Percentiles rank a stretch among this genome's conserved stretches.
Conservation (phyloP, 2,113 vertebrate species). For the Plectropomus leopardus region DNA sequence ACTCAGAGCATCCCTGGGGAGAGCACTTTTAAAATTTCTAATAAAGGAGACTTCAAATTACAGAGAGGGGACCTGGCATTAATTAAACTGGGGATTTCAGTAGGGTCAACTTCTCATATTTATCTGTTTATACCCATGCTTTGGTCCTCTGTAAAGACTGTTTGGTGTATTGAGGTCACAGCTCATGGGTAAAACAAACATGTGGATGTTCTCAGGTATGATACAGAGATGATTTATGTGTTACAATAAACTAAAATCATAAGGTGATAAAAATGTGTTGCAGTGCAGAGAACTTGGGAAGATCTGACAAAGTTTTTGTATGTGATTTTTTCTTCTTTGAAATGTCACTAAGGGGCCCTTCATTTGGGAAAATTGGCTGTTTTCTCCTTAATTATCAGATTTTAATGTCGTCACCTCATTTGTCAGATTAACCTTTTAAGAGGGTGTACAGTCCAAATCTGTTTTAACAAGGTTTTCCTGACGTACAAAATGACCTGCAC, state of each 20-base stretch:
- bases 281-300: neutral
- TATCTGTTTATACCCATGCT: constrained; percentile 78
- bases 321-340: constrained; percentile 24
- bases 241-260: constrained; percentile 71
- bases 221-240: constrained; percentile 71
- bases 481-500: constrained; percentile 3
- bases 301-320: constrained; percentile 31
- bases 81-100: constrained; percentile 87
- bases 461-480: constrained; percentile 21
- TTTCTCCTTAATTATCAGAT: constrained; percentile 46
- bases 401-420: constrained; percentile 49
- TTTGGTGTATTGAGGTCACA: constrained; percentile 71
- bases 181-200: constrained; percentile 75
- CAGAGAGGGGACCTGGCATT: constrained; percentile 80
- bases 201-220: constrained; percentile 57
- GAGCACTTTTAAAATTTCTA: constrained; percentile 84
- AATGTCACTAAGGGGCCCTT: constrained; percentile 13
- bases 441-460: neutral
- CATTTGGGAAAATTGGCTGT: constrained; percentile 10
- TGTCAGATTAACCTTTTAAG: constrained; percentile 57
- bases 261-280: constrained; percentile 45
- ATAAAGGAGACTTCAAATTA: constrained; percentile 86
- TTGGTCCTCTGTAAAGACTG: constrained; percentile 59
- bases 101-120: constrained; percentile 81
- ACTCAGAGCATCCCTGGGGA: constrained; percentile 76